These are phyloP conservation scores for Cynopterus brachyotis DNA, from an alignment of 2,113 vertebrate species.

Conservation along the genomic window DNA sequence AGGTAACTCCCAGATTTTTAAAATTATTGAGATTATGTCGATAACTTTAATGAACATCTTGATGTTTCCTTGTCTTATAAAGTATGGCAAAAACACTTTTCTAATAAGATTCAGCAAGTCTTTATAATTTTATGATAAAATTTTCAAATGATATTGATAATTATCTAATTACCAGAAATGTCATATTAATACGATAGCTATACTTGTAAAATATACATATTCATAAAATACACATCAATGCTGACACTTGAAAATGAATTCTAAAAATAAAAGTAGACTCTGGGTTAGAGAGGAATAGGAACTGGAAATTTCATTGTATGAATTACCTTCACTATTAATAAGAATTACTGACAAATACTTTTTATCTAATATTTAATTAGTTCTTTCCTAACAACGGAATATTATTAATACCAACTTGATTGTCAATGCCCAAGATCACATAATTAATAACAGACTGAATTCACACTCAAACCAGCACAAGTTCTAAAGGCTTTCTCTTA, in stretches of 20 bases:
- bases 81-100: slow-evolving; percentile 11
- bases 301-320: not conserved
- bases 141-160: not conserved
- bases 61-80: not conserved
- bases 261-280: slow-evolving; percentile 41
- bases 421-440: not conserved
- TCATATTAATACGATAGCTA: slow-evolving; percentile 11
- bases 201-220: slow-evolving; percentile 50
- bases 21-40: not conserved
- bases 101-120: not conserved
- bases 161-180: slow-evolving; percentile 33
- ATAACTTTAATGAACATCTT: not conserved
- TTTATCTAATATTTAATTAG: not conserved
- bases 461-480: not conserved
- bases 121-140: slow-evolving; percentile 3
- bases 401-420: not conserved
- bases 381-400: not conserved
- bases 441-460: not conserved
- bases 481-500: not conserved
- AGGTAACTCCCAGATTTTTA: not conserved
- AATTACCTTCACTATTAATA: slow-evolving; percentile 9
- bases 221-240: slow-evolving; percentile 33
- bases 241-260: slow-evolving; percentile 29
- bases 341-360: not conserved
- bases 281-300: not conserved